Base-by-base conservation (phyloP, 2,888 invertebrate species). In the Blastobasis lacticolella region DNA sequence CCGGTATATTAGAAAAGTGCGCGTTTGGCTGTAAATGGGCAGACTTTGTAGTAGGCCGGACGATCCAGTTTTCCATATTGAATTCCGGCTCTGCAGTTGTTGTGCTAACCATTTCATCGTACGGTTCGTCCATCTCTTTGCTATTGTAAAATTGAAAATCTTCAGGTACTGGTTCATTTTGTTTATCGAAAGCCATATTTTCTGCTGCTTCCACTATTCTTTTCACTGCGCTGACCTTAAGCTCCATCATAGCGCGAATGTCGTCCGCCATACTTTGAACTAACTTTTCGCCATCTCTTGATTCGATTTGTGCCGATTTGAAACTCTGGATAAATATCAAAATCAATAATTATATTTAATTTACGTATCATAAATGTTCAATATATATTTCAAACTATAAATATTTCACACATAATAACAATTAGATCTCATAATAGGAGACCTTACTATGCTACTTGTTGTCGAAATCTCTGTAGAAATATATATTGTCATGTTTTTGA, bases 151-250 rank as follows among this genome's bases (percentile, higher is more conserved):
- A 93, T 50, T 91, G 90, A 75, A 91, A 93, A 65, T 90, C 89
- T 64, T 92, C 91, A 10, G 88, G 87, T 5, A 90, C 89, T 0
- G 81, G 78, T 58, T 88, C 88, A 53, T 73, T 86, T 69, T 88
- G 88, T 69, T 87, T 88, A 57, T 87, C 87, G 58, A 93, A 89
- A 1, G 95, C 95, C 72, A 94, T 92, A 60, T 94, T 93, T 74
- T 97, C 96, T 0, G 96, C 96, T 6, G 94, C 93, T 75, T 96
- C 96, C 86, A 96, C 95, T 66, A 97, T 96, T 66, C 96, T 90
- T 87, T 92, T 92, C 38, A 97, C 95, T 7, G 97, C 96, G 62
- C 94, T 94, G 57, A 95, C 94, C 89, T 96, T 96, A 45, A 94
- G 91, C 59, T 94, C 94, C 93, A 96, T 94, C 94, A 97, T 96